phyloP scores from a whole-genome alignment of 2,888 invertebrate species.

The Diarsia mendica region DNA sequence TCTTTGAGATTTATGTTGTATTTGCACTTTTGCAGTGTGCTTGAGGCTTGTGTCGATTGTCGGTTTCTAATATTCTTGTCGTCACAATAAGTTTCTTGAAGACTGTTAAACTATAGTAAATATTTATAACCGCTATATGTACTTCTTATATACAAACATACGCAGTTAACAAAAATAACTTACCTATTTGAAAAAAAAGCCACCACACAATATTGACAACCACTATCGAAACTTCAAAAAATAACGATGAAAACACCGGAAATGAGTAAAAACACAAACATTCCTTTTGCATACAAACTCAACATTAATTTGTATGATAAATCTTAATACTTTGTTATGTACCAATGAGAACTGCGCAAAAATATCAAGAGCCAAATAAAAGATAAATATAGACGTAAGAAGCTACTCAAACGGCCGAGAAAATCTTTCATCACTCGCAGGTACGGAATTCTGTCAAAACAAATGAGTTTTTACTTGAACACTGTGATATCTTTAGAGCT shows the following conservation, averaged over 20 bases:
- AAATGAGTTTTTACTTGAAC: conserved; percentile 8
- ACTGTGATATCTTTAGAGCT: background rate
- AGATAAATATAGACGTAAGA: conserved; percentile 51
- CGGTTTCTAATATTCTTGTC: conserved; percentile 20
- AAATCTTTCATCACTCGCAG: conserved; percentile 46
- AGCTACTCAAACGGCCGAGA: conserved; percentile 51
- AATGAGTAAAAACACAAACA: background rate
- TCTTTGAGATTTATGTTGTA: conserved; percentile 7
- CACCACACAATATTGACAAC: background rate
- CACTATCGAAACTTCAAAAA: background rate
- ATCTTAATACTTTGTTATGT: conserved; percentile 33
- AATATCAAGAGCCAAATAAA: conserved; percentile 53
- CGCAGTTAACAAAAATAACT: background rate
- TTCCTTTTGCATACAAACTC: background rate
- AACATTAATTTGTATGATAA: background rate
- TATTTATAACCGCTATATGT: background rate
- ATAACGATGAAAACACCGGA: background rate
- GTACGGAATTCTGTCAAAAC: conserved; percentile 44
- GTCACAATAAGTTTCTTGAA: conserved; percentile 2
- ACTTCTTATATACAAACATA: background rate
- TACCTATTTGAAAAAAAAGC: background rate
- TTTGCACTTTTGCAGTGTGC: conserved; percentile 29
- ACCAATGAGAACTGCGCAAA: conserved; percentile 24
- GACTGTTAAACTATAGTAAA: background rate
- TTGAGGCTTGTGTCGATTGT: background rate